Conservation (phyloP, 2,113 vertebrate species). For the Clarias macrocephalus region DNA sequence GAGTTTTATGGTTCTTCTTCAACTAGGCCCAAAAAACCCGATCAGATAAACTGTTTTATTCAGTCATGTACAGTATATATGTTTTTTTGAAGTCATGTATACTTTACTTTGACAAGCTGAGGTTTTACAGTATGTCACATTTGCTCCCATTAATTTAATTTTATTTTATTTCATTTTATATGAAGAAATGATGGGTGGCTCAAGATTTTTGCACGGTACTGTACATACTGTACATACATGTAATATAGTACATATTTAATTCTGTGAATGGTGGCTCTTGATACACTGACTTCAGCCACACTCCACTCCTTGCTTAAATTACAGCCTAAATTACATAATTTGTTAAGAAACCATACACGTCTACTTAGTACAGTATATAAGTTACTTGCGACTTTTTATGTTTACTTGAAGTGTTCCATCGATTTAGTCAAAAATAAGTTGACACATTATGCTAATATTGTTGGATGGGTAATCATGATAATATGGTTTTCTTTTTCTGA, state of each 20-base stretch:
- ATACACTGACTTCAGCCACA: too few relatives aligned
- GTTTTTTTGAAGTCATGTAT: too few relatives aligned
- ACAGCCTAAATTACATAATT: not conserved
- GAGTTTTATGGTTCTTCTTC: not conserved
- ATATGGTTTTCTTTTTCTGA: not conserved
- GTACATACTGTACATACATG: not conserved
- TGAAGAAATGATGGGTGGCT: too few relatives aligned
- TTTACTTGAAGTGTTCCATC: not conserved
- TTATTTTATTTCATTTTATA: too few relatives aligned
- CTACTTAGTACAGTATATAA: not conserved
- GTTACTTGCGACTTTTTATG: not conserved
- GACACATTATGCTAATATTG: not conserved
- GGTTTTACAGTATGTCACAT: too few relatives aligned
- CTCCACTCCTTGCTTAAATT: too few relatives aligned
- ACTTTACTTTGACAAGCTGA: too few relatives aligned
- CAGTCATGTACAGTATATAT: not conserved
- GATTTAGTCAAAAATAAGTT: not conserved
- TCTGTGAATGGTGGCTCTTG: too few relatives aligned
- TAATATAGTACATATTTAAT: not conserved
- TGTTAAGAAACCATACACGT: not conserved
- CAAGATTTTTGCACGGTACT: too few relatives aligned
- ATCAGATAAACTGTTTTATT: not conserved
- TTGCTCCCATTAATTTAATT: too few relatives aligned
- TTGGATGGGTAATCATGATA: not conserved
- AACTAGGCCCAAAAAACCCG: not conserved